Evolutionary conservation across 1,140 invertebrate genomes (phyloP).

Genomic region (Lordiphosa stackelbergi): DNA sequence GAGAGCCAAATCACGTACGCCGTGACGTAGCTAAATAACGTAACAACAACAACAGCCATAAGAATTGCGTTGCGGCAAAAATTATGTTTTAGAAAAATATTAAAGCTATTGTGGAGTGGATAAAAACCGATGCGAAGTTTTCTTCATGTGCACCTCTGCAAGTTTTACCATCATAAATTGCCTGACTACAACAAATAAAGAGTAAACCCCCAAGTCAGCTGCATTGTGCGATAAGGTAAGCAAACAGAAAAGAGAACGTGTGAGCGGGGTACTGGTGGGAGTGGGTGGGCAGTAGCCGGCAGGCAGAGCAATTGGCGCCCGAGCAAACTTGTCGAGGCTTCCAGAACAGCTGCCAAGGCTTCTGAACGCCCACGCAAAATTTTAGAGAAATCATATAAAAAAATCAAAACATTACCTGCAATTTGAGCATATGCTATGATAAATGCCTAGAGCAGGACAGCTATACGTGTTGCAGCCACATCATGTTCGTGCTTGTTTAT

Average conservation of each 20-base stretch:
- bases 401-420: constrained; percentile 42
- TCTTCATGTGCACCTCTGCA: constrained; percentile 38
- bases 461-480: constrained; percentile 22
- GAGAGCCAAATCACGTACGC: constrained; percentile 42
- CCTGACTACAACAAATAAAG: constrained; percentile 22
- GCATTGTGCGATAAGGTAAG: constrained; percentile 70
- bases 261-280: not conserved
- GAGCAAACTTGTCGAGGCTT: constrained; percentile 8
- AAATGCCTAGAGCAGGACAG: constrained; percentile 27
- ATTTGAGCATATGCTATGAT: constrained; percentile 63
- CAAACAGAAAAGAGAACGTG: constrained; percentile 35
- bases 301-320: constrained; percentile 5
- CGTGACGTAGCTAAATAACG: constrained; percentile 65
- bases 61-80: constrained; percentile 65
- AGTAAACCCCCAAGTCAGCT: constrained; percentile 52
- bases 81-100: constrained; percentile 4
- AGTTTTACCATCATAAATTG: constrained; percentile 20
- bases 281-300: constrained; percentile 12
- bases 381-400: constrained; percentile 6
- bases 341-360: constrained; percentile 59
- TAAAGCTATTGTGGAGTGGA: not conserved
- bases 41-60: constrained; percentile 62
- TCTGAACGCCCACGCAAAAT: constrained; percentile 46
- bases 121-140: constrained; percentile 4
- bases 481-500: constrained; percentile 50